These are phyloP conservation scores for Tiliqua scincoides DNA, from an alignment of 2,113 vertebrate species.

Conservation along the genomic window DNA sequence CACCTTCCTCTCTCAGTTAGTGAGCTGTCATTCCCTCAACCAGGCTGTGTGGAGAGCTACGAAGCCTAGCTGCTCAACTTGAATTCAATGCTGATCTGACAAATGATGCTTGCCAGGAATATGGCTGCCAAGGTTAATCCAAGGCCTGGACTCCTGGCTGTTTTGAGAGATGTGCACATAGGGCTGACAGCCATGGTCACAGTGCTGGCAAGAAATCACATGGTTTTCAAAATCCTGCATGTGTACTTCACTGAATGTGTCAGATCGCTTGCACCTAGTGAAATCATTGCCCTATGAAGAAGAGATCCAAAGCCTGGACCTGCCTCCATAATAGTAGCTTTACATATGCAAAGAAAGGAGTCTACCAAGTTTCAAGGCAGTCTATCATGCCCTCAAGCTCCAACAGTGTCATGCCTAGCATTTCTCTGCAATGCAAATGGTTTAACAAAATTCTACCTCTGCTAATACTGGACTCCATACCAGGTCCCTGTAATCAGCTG, in stretches of 20 bases:
- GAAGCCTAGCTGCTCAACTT: not conserved
- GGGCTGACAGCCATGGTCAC: not conserved
- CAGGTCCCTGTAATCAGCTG: not conserved
- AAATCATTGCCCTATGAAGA: not conserved
- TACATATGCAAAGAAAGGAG: not conserved
- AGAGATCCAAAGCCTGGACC: not conserved
- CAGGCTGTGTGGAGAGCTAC: not conserved
- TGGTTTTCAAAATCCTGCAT: not conserved
- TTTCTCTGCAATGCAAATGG: not conserved
- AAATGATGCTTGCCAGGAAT: not conserved
- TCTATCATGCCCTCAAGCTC: not conserved
- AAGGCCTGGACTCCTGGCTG: not conserved
- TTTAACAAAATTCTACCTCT: not conserved
- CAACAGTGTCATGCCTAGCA: not conserved
- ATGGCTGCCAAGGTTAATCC: not conserved
- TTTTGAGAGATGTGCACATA: not conserved
- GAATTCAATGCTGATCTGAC: not conserved
- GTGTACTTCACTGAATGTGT: not conserved
- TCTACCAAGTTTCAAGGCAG: not conserved
- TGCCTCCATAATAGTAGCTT: not conserved
- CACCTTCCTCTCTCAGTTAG: not conserved
- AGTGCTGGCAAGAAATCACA: not conserved
- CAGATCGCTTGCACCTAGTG: not conserved
- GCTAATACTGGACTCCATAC: not conserved
- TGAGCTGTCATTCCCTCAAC: not conserved